Conservation (phyloP, 2,888 invertebrate species). For the Drosophila robusta region DNA sequence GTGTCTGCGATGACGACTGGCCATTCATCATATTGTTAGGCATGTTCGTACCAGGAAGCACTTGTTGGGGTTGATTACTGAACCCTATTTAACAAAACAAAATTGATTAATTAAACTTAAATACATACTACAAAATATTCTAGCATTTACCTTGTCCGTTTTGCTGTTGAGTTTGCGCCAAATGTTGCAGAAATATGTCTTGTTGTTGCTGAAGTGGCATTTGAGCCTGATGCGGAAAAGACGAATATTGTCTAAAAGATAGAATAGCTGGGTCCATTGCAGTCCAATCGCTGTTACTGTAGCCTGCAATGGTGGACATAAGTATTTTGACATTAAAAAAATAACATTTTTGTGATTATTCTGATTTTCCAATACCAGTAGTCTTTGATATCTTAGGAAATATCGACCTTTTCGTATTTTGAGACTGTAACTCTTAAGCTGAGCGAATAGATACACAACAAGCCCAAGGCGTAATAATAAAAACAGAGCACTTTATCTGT, state of each 20-base stretch:
- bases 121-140: neutral
- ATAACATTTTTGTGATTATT: too few relatives aligned
- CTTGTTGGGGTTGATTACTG: conserved; percentile 75
- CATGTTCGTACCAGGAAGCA: conserved; percentile 81
- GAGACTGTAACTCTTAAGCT: too few relatives aligned
- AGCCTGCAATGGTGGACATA: conserved; percentile 71
- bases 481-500: too few relatives aligned
- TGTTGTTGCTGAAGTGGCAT: conserved; percentile 80
- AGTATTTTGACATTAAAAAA: too few relatives aligned
- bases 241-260: conserved; percentile 85
- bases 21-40: conserved; percentile 82
- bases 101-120: neutral
- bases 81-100: conserved; percentile 64
- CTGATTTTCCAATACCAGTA: too few relatives aligned
- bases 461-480: too few relatives aligned
- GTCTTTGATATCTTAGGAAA: too few relatives aligned
- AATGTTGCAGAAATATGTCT: conserved; percentile 84
- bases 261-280: conserved; percentile 96
- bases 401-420: too few relatives aligned
- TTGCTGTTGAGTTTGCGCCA: conserved; percentile 77
- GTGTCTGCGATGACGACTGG: conserved; percentile 82
- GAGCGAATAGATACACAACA: too few relatives aligned
- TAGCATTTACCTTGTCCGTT: conserved; percentile 72
- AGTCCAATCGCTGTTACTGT: conserved; percentile 92
- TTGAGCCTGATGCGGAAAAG: conserved; percentile 83